Conservation (phyloP, 2,888 invertebrate species). For the Leistus spinibarbis region DNA sequence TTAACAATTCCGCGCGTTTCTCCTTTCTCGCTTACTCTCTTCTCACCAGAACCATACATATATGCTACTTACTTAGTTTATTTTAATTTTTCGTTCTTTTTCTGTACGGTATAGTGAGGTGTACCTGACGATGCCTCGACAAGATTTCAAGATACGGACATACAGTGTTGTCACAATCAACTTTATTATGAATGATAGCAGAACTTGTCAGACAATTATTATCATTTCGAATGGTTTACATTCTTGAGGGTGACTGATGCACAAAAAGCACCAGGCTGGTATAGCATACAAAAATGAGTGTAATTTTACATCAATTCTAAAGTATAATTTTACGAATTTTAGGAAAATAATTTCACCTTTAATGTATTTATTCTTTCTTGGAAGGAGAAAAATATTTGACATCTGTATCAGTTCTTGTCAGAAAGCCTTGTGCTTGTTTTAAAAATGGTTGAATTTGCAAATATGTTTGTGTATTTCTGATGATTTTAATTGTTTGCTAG, state of each 20-base stretch:
- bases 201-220: background rate
- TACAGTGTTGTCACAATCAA: background rate
- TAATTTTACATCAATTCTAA: no score
- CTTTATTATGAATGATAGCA: background rate
- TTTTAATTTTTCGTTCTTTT: background rate
- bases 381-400: no score
- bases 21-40: constrained; percentile 6
- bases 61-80: background rate
- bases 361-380: no score
- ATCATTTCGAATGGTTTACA: background rate
- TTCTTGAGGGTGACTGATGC: background rate
- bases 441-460: no score
- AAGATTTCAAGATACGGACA: background rate
- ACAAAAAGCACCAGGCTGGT: no score
- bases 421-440: no score
- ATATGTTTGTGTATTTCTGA: no score
- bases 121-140: background rate
- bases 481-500: no score
- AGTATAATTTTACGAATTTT: no score
- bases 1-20: constrained; percentile 33
- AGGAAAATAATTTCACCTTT: no score
- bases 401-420: no score
- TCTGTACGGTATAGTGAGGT: background rate
- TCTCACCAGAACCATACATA: background rate
- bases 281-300: no score